Base-by-base conservation (phyloP, 2,888 invertebrate genomes). In the Halocaridina rubra region DNA sequence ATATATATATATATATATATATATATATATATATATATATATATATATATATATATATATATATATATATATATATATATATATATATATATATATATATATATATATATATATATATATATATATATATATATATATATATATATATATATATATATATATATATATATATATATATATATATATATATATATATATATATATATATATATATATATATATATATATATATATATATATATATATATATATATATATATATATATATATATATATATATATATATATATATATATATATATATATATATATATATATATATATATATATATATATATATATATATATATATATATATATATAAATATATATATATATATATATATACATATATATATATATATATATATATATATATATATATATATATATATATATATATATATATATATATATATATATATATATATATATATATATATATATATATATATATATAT, bases 391-490 rank as follows among this genome's bases (percentile, higher is more conserved):
- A 46, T 46, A 46, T 46, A 46, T 46, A 46, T 1, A 46, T 46
- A 46, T 46, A 46, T 1, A 46, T 46, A 46, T 46, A 46, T 46
- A 1, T 2, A 46, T 2, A 1, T 46, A 46, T 2, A 46, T 46
- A 1, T 46, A n/a, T 29, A 22, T 29, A 67, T 67, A 67, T 19
- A 22, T 19, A 67, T 64, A 5, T 29, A 64, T 64, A 64, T 64
- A 64, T 64, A 64, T 64, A 29, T 64, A 64, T 64, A 64, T 64
- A 64, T 64, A 64, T 64, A 64, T 64, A 64, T 29, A 64, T 64
- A 64, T 64, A 64, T 64, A 64, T 64, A 29, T 64, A 64, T 64
- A 64, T 64, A 64, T 67, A 27, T 67, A 67, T 67, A 67, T 67
- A 67, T 5, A 27, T 2, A 19, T 19, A 4, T 33, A 72, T 72